Percentiles rank a stretch among this genome's conserved stretches.
Conservation (phyloP, 1,140 invertebrate species). For the Apis dorsata region DNA sequence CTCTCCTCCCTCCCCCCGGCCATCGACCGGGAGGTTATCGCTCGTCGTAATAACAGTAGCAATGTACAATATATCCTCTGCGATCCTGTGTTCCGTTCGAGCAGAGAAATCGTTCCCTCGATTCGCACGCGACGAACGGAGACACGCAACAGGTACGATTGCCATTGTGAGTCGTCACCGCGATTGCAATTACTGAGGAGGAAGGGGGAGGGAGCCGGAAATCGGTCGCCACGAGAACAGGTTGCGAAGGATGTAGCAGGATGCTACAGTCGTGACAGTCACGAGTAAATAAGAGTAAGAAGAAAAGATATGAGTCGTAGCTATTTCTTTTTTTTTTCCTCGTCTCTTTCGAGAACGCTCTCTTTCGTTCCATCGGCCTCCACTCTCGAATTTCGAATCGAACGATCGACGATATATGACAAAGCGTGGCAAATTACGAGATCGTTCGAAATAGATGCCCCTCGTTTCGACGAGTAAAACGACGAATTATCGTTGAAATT, state of each 20-base stretch:
- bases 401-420: conserved; percentile 6
- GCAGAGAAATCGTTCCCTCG: conserved; percentile 11
- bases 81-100: conserved; percentile 19
- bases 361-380: conserved; percentile 59
- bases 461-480: conserved; percentile 50
- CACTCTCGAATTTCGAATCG: conserved; percentile 41
- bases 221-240: background rate
- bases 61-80: conserved; percentile 29
- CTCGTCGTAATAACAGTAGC: conserved; percentile 24
- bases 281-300: background rate
- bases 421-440: conserved; percentile 2
- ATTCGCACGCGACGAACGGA: conserved; percentile 12
- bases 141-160: conserved; percentile 37
- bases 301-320: background rate
- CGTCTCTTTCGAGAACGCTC: conserved; percentile 16
- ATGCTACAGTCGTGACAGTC: background rate
- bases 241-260: conserved; percentile 2
- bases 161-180: conserved; percentile 7
- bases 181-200: background rate
- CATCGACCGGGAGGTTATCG: conserved; percentile 5
- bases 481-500: conserved; percentile 26
- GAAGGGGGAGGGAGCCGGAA: background rate
- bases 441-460: conserved; percentile 43
- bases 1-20: background rate
- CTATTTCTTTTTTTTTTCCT: too few relatives aligned